phyloP scores from a whole-genome alignment of 2,797 vertebrate species.

The Knipowitschia caucasica region DNA sequence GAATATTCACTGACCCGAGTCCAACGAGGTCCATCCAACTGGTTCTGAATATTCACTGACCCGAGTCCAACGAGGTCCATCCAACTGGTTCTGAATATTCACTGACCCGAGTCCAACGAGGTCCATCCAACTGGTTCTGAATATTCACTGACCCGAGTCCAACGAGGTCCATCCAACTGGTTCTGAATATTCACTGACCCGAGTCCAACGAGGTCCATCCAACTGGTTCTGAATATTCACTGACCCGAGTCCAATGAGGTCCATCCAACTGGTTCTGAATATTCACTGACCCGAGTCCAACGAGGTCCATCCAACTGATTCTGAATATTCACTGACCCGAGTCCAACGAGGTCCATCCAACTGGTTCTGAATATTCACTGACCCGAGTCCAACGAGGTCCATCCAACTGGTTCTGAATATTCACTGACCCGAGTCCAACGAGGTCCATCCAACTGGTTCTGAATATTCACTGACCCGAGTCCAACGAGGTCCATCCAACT shows the following conservation, averaged over 20 bases:
- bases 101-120: slow-evolving; percentile 20
- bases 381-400: slow-evolving; percentile 20
- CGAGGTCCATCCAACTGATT: slow-evolving; percentile 38
- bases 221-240: slow-evolving; percentile 36
- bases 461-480: slow-evolving; percentile 16
- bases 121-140: slow-evolving; percentile 44
- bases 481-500: slow-evolving; percentile 35
- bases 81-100: slow-evolving; percentile 41
- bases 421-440: slow-evolving; percentile 18
- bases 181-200: slow-evolving; percentile 28
- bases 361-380: slow-evolving; percentile 31
- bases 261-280: slow-evolving; percentile 44
- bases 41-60: slow-evolving; percentile 32
- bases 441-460: slow-evolving; percentile 43
- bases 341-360: slow-evolving; percentile 36
- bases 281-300: slow-evolving; percentile 20
- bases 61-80: slow-evolving; percentile 24
- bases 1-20: slow-evolving; percentile 16
- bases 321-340: slow-evolving; percentile 22
- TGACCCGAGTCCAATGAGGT: slow-evolving; percentile 21
- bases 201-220: slow-evolving; percentile 30
- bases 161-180: slow-evolving; percentile 36
- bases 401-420: slow-evolving; percentile 44
- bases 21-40: slow-evolving; percentile 32
- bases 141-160: slow-evolving; percentile 18